A percentile compares a stretch with the other conserved stretches of the same genome.
Conservation (phyloP, 2,113 vertebrate species). For the Prionailurus bengalensis region DNA sequence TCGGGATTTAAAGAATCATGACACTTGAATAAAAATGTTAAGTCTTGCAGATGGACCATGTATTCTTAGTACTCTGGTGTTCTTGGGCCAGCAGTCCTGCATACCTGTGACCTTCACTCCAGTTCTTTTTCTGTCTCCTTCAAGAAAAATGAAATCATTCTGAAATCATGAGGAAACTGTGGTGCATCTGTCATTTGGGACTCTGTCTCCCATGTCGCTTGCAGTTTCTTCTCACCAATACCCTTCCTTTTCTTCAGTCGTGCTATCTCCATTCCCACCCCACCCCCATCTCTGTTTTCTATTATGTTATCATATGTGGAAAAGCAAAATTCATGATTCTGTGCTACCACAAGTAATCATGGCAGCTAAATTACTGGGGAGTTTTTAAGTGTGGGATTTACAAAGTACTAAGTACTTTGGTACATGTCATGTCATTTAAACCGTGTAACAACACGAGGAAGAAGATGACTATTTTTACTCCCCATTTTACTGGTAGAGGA, state of each 20-base stretch:
- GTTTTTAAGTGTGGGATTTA: neutral
- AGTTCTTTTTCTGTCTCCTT: neutral
- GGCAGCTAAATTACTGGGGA: neutral
- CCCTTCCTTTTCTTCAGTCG: neutral
- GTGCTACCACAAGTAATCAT: neutral
- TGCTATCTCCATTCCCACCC: neutral
- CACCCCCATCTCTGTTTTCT: neutral
- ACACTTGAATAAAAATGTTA: neutral
- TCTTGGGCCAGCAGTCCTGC: neutral
- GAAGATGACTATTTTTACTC: slow-evolving; percentile 16
- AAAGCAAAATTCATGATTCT: slow-evolving; percentile 20
- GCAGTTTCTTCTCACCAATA: neutral
- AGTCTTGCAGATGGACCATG: neutral
- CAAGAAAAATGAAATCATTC: slow-evolving; percentile 30
- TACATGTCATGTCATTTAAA: neutral
- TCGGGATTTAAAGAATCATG: neutral
- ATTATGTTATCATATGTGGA: neutral
- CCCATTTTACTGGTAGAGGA: neutral
- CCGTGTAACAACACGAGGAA: neutral
- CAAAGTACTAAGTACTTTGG: neutral
- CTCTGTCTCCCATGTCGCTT: neutral
- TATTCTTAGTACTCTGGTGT: neutral
- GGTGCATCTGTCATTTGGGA: neutral
- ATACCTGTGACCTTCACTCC: neutral
- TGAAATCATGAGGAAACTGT: neutral